Evolutionary conservation across 2,113 vertebrate genomes (phyloP).

Genomic region (Passer montanus): DNA sequence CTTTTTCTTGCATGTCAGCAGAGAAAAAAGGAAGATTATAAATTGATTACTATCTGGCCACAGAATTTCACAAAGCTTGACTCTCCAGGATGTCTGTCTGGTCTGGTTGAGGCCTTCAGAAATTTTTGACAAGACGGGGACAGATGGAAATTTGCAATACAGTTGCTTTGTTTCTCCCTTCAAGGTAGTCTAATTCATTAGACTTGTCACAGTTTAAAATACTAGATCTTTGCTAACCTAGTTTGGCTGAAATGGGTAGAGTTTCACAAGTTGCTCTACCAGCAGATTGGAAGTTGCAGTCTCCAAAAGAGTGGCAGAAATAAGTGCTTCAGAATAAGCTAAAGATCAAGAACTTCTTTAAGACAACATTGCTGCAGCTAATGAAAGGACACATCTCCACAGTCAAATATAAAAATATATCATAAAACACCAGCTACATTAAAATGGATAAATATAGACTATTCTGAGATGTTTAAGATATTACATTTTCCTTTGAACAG

Average conservation of each 20-base stretch:
- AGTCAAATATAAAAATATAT: not conserved
- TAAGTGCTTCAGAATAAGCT: not conserved
- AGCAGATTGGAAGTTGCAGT: not conserved
- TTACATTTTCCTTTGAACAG: not conserved
- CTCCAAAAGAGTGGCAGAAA: not conserved
- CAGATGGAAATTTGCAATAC: not conserved
- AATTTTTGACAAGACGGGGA: not conserved
- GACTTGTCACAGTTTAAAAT: not conserved
- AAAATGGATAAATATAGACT: not conserved
- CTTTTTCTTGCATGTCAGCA: not conserved
- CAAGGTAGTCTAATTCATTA: not conserved
- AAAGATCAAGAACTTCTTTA: not conserved
- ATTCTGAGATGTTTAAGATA: not conserved
- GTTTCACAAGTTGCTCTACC: not conserved
- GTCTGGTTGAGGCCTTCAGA: not conserved
- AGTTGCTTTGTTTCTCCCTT: not conserved
- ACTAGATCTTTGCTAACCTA: not conserved
- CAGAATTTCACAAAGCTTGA: not conserved
- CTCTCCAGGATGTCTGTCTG: not conserved
- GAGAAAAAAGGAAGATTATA: not conserved
- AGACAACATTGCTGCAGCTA: not conserved
- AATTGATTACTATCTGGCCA: not conserved
- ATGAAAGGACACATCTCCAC: not conserved
- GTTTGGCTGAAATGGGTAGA: not conserved
- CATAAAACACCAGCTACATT: not conserved